phyloP scores from a whole-genome alignment of 2,113 vertebrate genomes.

The Tachysurus fulvidraco region DNA sequence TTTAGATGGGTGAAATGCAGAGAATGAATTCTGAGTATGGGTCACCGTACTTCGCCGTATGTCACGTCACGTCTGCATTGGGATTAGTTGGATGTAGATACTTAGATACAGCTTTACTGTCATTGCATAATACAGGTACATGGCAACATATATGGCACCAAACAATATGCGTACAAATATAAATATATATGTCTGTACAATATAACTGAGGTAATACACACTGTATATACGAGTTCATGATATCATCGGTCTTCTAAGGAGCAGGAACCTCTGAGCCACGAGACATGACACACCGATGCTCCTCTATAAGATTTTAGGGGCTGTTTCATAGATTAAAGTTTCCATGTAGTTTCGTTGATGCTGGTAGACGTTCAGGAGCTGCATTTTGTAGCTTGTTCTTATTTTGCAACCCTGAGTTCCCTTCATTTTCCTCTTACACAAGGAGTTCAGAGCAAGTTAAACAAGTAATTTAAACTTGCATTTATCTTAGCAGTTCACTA shows the following conservation, averaged over 20 bases:
- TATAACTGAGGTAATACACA: too few relatives aligned
- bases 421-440: neutral
- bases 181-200: too few relatives aligned
- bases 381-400: neutral
- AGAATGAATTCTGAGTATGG: too few relatives aligned
- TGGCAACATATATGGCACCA: too few relatives aligned
- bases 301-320: neutral
- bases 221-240: neutral
- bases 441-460: neutral
- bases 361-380: neutral
- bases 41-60: too few relatives aligned
- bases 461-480: neutral
- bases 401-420: neutral
- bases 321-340: neutral
- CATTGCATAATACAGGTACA: too few relatives aligned
- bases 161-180: too few relatives aligned
- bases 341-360: neutral
- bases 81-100: neutral
- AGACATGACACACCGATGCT: neutral
- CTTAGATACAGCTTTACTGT: neutral
- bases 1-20: too few relatives aligned
- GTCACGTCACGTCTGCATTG: neutral
- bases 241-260: neutral
- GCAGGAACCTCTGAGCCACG: neutral
- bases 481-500: neutral